phyloP scores from a whole-genome alignment of 2,113 vertebrate genomes.

The Stictonetta naevosa region DNA sequence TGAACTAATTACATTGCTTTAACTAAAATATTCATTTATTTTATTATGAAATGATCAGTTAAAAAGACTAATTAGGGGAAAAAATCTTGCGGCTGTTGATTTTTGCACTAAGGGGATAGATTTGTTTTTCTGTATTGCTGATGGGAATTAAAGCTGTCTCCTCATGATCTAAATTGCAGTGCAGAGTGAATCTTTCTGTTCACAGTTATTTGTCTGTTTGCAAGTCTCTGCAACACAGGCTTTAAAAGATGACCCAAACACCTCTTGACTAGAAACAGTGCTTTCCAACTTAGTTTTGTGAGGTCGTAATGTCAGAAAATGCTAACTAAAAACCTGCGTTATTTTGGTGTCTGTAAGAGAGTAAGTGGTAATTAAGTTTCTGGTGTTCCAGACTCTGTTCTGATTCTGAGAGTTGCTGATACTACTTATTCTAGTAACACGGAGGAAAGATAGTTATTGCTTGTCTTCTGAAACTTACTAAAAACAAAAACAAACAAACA shows the following conservation, averaged over 20 bases:
- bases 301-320: background rate
- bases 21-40: background rate
- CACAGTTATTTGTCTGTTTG: background rate
- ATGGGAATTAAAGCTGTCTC: background rate
- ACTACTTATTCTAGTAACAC: background rate
- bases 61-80: background rate
- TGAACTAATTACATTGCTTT: background rate
- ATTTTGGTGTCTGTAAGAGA: no score
- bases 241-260: background rate
- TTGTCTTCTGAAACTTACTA: background rate
- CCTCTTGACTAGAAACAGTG: background rate
- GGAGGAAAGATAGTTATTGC: background rate
- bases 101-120: background rate
- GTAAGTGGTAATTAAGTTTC: background rate
- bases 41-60: background rate
- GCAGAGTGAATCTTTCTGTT: background rate
- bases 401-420: background rate
- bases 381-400: background rate
- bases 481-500: background rate
- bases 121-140: fast-evolving
- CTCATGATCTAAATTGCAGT: background rate
- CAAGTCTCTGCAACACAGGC: background rate
- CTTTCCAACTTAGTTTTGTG: background rate
- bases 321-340: fast-evolving
- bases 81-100: background rate